These are phyloP conservation scores for Cetoscarus ocellatus DNA, from an alignment of 2,797 vertebrate species.

Conservation along the genomic window DNA sequence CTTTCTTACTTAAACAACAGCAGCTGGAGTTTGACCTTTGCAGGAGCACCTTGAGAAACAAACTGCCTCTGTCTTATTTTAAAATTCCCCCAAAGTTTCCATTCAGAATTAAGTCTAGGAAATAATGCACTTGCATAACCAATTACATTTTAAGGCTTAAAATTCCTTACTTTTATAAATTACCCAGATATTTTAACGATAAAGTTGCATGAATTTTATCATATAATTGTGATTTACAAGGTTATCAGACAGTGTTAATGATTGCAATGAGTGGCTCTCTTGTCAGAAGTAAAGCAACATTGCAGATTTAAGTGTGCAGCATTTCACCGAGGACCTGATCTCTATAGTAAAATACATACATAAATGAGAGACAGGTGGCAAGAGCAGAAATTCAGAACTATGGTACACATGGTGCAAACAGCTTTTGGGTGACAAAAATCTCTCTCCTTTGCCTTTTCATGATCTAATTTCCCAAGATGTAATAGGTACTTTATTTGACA, in stretches of 20 bases:
- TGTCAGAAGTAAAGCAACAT: conserved; percentile 18
- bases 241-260: conserved; percentile 36
- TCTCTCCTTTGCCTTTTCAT: conserved; percentile 39
- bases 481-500: conserved; percentile 34
- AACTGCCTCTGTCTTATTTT: background rate
- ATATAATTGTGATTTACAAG: conserved; percentile 1
- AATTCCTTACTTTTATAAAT: background rate
- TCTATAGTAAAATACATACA: conserved; percentile 40
- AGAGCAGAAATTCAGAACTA: conserved; percentile 26
- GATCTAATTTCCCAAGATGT: conserved; percentile 23
- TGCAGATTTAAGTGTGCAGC: conserved; percentile 33
- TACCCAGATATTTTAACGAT: background rate
- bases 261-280: conserved; percentile 29
- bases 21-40: conserved; percentile 51
- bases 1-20: conserved; percentile 35
- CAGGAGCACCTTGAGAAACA: conserved; percentile 37
- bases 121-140: background rate
- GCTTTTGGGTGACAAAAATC: conserved; percentile 8
- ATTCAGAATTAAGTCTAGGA: background rate
- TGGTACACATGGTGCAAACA: conserved; percentile 20
- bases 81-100: conserved; percentile 2
- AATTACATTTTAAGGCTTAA: background rate
- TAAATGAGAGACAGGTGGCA: conserved; percentile 54
- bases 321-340: conserved; percentile 27
- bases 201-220: conserved; percentile 1